Conservation (phyloP, 2,113 vertebrate species). For the Epinephelus cyanopodus region DNA sequence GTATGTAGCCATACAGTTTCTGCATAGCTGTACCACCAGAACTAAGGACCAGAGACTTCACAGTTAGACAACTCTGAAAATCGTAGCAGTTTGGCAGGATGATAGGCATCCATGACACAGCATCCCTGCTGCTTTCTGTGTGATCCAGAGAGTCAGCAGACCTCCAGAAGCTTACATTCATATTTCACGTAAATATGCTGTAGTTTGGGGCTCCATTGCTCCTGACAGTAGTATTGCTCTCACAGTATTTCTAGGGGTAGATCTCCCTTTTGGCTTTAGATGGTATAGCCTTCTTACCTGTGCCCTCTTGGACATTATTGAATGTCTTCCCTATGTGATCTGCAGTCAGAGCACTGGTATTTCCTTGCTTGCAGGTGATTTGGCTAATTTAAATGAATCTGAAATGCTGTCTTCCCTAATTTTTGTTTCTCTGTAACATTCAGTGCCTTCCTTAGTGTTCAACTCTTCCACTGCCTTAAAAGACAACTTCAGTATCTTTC, state of each 20-base stretch:
- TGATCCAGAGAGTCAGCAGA: too few species aligned
- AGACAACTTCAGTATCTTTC: too few species aligned
- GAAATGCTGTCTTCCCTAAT: neutral
- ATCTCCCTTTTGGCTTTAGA: neutral
- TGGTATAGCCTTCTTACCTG: neutral
- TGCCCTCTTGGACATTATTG: neutral
- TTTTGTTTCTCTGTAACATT: neutral
- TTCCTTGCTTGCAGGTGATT: neutral
- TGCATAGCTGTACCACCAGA: too few species aligned
- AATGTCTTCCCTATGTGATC: neutral
- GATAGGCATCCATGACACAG: too few species aligned
- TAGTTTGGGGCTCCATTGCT: neutral
- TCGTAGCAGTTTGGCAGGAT: too few species aligned
- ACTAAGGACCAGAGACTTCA: too few species aligned
- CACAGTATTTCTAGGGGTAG: too few species aligned
- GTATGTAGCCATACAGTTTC: too few species aligned
- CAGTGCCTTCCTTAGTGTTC: neutral
- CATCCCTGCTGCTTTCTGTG: too few species aligned
- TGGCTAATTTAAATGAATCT: neutral
- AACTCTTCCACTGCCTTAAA: neutral
- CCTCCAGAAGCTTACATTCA: neutral
- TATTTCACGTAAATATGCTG: neutral
- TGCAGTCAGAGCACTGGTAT: neutral
- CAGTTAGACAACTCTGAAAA: too few species aligned
- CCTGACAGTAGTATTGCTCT: neutral